Percentiles rank a stretch among this genome's conserved stretches.
Evolutionary conservation across 1,140 invertebrate genomes (phyloP).

Genomic region (Papilio polyxenes): DNA sequence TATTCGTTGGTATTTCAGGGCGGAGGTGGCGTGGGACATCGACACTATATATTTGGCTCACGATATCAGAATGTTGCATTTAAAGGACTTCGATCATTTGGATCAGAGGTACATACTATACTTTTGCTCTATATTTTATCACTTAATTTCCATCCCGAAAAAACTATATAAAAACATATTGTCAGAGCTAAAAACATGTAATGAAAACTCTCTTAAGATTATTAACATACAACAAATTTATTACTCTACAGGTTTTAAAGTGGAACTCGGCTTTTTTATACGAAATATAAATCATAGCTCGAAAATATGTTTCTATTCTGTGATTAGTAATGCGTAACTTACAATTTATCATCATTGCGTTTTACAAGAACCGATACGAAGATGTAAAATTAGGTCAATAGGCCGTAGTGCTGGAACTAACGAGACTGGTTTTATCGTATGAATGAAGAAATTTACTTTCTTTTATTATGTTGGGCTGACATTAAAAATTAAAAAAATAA

Average conservation of each 20-base stretch:
- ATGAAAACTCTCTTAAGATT: too few species aligned
- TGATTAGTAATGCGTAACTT: neutral
- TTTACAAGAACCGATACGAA: neutral
- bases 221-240: too few species aligned
- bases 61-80: slow-evolving; percentile 93
- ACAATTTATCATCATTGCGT: slow-evolving; percentile 1
- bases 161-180: too few species aligned
- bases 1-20: slow-evolving; percentile 80
- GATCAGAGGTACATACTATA: slow-evolving; percentile 87
- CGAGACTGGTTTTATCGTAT: neutral
- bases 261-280: neutral
- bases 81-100: slow-evolving; percentile 97
- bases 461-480: neutral
- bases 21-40: slow-evolving; percentile 98
- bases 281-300: neutral
- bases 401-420: neutral
- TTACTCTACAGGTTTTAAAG: too few species aligned
- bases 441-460: neutral
- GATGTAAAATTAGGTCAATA: neutral
- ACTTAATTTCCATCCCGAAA: too few species aligned
- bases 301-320: neutral
- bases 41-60: slow-evolving; percentile 98
- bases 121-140: too few species aligned
- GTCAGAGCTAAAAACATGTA: too few species aligned
- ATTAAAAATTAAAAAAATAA: too few species aligned